These are phyloP conservation scores for Harpagifer antarcticus DNA, from an alignment of 2,797 vertebrate species.

Conservation along the genomic window DNA sequence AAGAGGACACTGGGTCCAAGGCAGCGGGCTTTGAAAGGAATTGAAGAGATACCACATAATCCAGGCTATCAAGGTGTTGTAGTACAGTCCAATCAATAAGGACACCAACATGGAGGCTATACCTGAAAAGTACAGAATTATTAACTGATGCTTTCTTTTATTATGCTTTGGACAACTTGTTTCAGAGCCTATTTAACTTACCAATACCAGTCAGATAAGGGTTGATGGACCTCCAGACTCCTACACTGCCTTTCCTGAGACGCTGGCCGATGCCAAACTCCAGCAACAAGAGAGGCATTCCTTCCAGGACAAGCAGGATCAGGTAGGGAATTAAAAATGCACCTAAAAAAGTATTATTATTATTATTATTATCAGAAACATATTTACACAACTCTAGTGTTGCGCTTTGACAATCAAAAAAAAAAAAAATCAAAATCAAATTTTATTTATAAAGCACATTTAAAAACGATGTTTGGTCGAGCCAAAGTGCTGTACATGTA, in stretches of 20 bases:
- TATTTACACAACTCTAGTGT: background rate
- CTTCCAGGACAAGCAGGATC: conserved; percentile 93
- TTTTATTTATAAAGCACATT: too few relatives aligned
- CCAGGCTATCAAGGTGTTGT: conserved; percentile 94
- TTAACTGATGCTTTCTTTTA: background rate
- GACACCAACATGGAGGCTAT: conserved; percentile 92
- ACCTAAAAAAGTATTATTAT: conserved; percentile 78
- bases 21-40: conserved; percentile 94
- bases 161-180: background rate
- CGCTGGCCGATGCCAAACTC: conserved; percentile 97
- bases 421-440: too few relatives aligned
- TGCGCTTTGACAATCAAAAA: background rate
- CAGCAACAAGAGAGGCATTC: conserved; percentile 91
- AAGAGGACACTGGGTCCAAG: conserved; percentile 90
- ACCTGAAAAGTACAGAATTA: conserved; percentile 74
- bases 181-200: conserved; percentile 61
- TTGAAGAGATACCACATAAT: conserved; percentile 98
- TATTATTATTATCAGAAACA: background rate
- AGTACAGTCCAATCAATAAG: conserved; percentile 91
- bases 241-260: conserved; percentile 91
- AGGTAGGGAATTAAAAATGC: conserved; percentile 97
- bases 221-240: conserved; percentile 88
- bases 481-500: too few relatives aligned
- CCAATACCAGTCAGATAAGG: conserved; percentile 92
- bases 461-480: too few relatives aligned